Conservation (phyloP, 2,888 invertebrate genomes). For the Dusona sp. region DNA sequence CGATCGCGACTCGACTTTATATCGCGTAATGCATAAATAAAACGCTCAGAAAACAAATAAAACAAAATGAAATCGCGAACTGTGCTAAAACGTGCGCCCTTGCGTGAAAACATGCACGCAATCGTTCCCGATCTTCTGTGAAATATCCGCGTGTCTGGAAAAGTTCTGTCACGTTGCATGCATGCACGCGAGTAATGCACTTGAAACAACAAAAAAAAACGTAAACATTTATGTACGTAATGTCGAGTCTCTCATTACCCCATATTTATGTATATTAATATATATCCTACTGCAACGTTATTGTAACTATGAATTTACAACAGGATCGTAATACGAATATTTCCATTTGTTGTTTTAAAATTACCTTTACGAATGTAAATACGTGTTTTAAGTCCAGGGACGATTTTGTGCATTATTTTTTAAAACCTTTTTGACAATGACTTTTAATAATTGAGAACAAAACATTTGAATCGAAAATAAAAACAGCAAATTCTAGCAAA, state of each 20-base stretch:
- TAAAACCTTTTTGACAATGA: not conserved
- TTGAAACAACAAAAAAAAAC: slow-evolving; percentile 8
- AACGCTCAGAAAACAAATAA: slow-evolving; percentile 6
- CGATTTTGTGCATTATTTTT: not conserved
- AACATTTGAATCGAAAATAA: too few species aligned
- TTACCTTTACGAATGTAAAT: not conserved
- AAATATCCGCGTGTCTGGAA: slow-evolving; percentile 57
- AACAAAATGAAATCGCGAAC: slow-evolving; percentile 11
- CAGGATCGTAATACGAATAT: not conserved
- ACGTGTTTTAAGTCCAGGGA: not conserved
- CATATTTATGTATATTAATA: not conserved
- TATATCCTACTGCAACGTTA: too few species aligned
- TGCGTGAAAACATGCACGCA: slow-evolving; percentile 39
- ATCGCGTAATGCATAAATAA: slow-evolving; percentile 31
- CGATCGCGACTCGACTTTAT: slow-evolving; percentile 46
- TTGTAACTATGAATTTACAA: not conserved
- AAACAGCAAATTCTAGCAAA: too few species aligned
- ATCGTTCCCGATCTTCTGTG: slow-evolving; percentile 20
- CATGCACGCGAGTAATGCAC: slow-evolving; percentile 38
- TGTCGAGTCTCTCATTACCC: slow-evolving; percentile 9
- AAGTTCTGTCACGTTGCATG: slow-evolving; percentile 25
- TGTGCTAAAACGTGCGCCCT: slow-evolving; percentile 29
- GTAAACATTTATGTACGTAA: not conserved
- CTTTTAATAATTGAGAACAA: not conserved
- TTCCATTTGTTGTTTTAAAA: too few species aligned